phyloP scores from a whole-genome alignment of 2,113 vertebrate genomes.

The Pachycephala philippinensis region DNA sequence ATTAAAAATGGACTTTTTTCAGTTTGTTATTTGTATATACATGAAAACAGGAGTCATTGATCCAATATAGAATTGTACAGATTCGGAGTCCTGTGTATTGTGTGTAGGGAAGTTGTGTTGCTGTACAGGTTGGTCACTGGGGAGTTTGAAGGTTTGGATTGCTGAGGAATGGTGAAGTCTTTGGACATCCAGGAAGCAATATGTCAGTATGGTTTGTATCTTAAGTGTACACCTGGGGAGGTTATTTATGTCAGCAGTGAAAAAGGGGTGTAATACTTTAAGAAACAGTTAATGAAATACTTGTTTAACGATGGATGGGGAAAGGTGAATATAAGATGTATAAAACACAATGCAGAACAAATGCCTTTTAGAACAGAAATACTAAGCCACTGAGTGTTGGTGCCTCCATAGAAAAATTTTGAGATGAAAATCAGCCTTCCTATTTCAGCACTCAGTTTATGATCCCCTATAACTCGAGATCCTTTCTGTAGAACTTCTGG shows the following conservation, averaged over 20 bases:
- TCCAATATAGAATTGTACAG: background rate
- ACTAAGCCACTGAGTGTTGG: background rate
- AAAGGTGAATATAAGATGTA: background rate
- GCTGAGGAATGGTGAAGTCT: background rate
- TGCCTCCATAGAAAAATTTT: background rate
- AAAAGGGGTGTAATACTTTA: background rate
- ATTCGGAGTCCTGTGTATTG: background rate
- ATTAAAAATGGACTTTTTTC: background rate
- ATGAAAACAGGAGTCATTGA: background rate
- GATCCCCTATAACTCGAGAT: background rate
- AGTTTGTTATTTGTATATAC: background rate
- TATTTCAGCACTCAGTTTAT: background rate
- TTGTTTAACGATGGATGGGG: background rate
- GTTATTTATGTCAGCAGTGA: background rate
- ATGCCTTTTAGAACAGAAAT: background rate
- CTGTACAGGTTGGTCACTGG: background rate
- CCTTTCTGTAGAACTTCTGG: background rate
- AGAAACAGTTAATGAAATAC: background rate
- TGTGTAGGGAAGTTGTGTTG: background rate
- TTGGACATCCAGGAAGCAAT: background rate
- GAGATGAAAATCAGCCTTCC: background rate
- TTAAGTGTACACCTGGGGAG: background rate
- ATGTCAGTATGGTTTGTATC: background rate
- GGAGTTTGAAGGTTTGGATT: background rate
- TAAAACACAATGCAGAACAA: background rate